Evolutionary conservation across 2,797 vertebrate genomes (phyloP), one percentile per base, ranked within the genome.

Genomic region (Pantherophis vulpinus): DNA sequence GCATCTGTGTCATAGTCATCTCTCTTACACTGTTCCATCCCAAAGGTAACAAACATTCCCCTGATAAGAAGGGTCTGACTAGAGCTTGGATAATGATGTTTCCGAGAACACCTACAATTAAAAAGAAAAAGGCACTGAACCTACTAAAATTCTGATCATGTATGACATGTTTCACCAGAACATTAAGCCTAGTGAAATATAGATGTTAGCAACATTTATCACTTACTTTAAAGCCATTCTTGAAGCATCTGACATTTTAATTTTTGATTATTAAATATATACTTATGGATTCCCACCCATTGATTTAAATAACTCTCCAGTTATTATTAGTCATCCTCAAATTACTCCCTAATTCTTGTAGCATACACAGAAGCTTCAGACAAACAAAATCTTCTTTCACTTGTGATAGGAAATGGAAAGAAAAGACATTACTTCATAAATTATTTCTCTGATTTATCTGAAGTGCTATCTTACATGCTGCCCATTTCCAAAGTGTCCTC

Each of bases 1-100:
- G 99, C 98, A 0, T 99, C 99, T 0, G 98, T 98, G 96, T 99
- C 99, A 0, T 99, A 99, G 96, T 99, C 99, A 5, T 99, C 99
- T 0, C 99, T 98, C 2, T 98, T 98, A n/a, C 98, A 98, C 96
- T 99, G 98, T 95, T 99, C 98, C 99, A 99, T 99, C 55, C 99
- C 99, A 29, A 99, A 99, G 0, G 98, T 99, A 13, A 97, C 97
- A 93, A 99, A 99, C 99, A 99, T 99, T 23, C 98, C 97, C 29
- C 98, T 98, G 93, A 99, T 97, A 12, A 99, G 98, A 91, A 99
- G 97, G 0, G 99, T 99, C 47, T 98, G 98, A 94, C 99, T 99
- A 0, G 98, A 97, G 0, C 97, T 94, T 25, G 99, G 99, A 92
- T 98, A 98, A 54, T 97, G 97, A 25, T 99, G 99, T 95, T 98